Base-by-base conservation (phyloP, 30 jellyfish, hydroid and myxozoan genomes). In the Clytia hemisphaerica region DNA sequence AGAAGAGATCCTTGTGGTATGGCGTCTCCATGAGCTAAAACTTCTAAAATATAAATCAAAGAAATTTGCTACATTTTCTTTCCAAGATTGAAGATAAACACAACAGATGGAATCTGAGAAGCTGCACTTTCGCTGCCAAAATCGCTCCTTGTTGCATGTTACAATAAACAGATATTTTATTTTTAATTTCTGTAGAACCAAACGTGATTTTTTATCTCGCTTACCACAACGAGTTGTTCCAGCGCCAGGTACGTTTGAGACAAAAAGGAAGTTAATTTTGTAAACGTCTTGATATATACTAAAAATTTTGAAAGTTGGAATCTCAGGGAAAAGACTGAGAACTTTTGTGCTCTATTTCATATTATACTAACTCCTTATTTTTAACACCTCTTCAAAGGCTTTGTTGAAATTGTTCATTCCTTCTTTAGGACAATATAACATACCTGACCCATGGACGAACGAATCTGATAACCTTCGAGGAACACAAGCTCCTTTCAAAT, bases 241-340 rank as follows among this genome's bases (percentile, higher is more conserved):
- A 3, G 92, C 95, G 9, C 95, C 95, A 40, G 95, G 95, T 83
- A 30, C 6, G 73, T 10, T n/a, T n/a, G n/a, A n/a, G n/a, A n/a
- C n/a, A n/a, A n/a, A n/a, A n/a, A n/a, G n/a, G n/a, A n/a, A n/a
- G n/a, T n/a, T n/a, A n/a, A n/a, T n/a, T n/a, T n/a, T n/a, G n/a
- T n/a, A n/a, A n/a, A n/a, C n/a, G n/a, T n/a, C n/a, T n/a, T n/a
- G n/a, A n/a, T n/a, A n/a, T n/a, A n/a, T n/a, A n/a, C n/a, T n/a
- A n/a, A n/a, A n/a, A n/a, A n/a, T n/a, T n/a, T n/a, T n/a, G n/a
- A n/a, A n/a, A n/a, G n/a, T n/a, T n/a, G n/a, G n/a, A n/a, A n/a
- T n/a, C n/a, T n/a, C n/a, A n/a, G n/a, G n/a, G n/a, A n/a, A n/a
- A n/a, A n/a, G n/a, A n/a, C n/a, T n/a, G n/a, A n/a, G n/a, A n/a